A percentile compares a stretch with the other conserved stretches of the same genome.
Evolutionary conservation across 2,113 vertebrate species (phyloP).

Genomic region (Ophiodon elongatus): DNA sequence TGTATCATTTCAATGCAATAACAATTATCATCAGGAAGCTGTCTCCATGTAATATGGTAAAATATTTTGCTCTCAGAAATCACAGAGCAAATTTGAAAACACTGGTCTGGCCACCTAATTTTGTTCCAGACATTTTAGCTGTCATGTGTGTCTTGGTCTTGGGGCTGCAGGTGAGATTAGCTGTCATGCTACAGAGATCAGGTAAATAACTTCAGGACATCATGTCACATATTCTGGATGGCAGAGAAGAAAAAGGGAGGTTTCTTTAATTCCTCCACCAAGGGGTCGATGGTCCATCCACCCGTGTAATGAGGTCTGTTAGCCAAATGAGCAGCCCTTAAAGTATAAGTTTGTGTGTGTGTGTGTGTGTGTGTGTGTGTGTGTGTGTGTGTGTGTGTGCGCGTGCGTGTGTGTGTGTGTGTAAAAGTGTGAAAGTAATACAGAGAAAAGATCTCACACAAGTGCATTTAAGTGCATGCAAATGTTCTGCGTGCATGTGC

Average conservation of each 20-base stretch:
- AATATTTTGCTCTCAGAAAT: not conserved
- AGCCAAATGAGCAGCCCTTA: conserved; percentile 78
- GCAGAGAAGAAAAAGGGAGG: conserved; percentile 65
- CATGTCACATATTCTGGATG: conserved; percentile 63
- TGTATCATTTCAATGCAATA: not conserved
- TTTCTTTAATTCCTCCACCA: conserved; percentile 76
- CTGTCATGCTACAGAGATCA: conserved; percentile 69
- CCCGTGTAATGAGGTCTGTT: conserved; percentile 83
- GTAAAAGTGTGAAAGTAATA: conserved; percentile 19
- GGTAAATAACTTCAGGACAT: conserved; percentile 77
- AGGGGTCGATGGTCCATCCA: conserved; percentile 79
- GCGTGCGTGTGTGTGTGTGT: conserved; percentile 28
- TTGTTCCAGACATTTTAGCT: conserved; percentile 34
- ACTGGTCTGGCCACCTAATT: conserved; percentile 30
- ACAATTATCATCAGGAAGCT: not conserved
- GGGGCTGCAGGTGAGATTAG: conserved; percentile 69
- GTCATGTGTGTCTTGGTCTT: conserved; percentile 21
- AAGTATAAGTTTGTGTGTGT: conserved; percentile 53
- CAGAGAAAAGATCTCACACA: conserved; percentile 32
- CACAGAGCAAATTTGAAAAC: not conserved
- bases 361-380: conserved; percentile 14
- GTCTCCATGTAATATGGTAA: not conserved
- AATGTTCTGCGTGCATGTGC: not conserved
- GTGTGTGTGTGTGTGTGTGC: conserved; percentile 31
- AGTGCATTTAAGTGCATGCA: conserved; percentile 45